These are phyloP conservation scores for Epinephelus malabaricus DNA, from an alignment of 2,797 vertebrate genomes.

Conservation along the genomic window DNA sequence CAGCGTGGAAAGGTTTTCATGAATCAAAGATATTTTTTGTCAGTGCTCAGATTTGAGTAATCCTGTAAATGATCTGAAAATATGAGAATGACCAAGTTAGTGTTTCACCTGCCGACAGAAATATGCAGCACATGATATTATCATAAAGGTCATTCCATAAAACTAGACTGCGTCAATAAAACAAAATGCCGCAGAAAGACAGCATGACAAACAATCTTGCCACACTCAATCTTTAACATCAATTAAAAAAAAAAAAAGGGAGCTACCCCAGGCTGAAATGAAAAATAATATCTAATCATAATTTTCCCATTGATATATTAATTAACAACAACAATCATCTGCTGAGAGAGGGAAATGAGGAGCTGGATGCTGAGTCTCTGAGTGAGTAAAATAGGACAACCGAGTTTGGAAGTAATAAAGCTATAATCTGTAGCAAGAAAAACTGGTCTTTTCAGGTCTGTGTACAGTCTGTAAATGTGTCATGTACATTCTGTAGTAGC, in stretches of 20 bases:
- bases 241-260: conserved; percentile 18
- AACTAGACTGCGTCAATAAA: conserved; percentile 64
- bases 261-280: conserved; percentile 11
- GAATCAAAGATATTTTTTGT: conserved; percentile 19
- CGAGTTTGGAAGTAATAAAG: conserved; percentile 17
- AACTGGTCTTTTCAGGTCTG: background rate
- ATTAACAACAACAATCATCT: conserved; percentile 23
- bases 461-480: background rate
- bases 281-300: conserved; percentile 41
- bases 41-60: background rate
- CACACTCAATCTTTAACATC: conserved; percentile 36
- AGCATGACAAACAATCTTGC: conserved; percentile 43
- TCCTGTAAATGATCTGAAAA: conserved; percentile 25
- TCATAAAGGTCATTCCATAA: conserved; percentile 66
- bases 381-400: conserved; percentile 4
- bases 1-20: conserved; percentile 1
- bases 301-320: conserved; percentile 28
- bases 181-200: conserved; percentile 56
- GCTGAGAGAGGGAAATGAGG: background rate
- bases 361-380: conserved; percentile 28
- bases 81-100: conserved; percentile 34
- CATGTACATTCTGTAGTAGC: background rate
- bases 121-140: conserved; percentile 42
- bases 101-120: conserved; percentile 37
- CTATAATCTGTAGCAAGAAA: background rate